A percentile compares a stretch with the other conserved stretches of the same genome.
phyloP scores from a whole-genome alignment of 2,797 vertebrate genomes.

The Pteronotus mesoamericanus region DNA sequence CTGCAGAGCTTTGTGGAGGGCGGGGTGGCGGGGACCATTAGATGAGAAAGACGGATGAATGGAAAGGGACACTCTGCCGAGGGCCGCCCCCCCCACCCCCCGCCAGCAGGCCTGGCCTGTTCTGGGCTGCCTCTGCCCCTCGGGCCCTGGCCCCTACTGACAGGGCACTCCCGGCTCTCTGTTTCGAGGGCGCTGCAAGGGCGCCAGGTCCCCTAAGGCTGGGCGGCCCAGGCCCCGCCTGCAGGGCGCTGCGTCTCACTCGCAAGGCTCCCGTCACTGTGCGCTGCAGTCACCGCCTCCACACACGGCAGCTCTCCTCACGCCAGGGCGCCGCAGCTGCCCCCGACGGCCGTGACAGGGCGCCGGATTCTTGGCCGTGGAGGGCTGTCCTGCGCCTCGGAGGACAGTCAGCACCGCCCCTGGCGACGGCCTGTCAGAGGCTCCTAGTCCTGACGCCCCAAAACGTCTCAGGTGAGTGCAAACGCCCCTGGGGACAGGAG shows the following conservation, averaged over 20 bases:
- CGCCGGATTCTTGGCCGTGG: neutral
- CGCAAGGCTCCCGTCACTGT: too few species aligned
- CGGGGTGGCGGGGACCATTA: neutral
- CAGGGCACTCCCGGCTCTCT: too few species aligned
- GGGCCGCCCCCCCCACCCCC: neutral
- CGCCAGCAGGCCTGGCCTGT: neutral
- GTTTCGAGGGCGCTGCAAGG: neutral
- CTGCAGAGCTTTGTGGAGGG: neutral
- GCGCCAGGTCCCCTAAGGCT: too few species aligned
- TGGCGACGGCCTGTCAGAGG: accelerated
- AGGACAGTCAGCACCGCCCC: neutral
- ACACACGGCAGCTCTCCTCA: neutral
- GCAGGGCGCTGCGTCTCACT: neutral
- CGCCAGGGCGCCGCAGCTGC: neutral
- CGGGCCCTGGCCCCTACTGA: accelerated
- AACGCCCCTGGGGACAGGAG: neutral
- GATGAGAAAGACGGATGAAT: neutral
- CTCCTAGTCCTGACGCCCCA: neutral
- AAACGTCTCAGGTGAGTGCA: neutral
- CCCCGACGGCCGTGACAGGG: accelerated
- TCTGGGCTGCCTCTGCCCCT: neutral
- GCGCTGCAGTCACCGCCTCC: too few species aligned
- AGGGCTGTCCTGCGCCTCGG: neutral
- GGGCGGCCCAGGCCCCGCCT: neutral
- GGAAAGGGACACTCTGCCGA: neutral